These are phyloP conservation scores for Chrysemys picta DNA, from an alignment of 2,113 vertebrate genomes.

Conservation along the genomic window DNA sequence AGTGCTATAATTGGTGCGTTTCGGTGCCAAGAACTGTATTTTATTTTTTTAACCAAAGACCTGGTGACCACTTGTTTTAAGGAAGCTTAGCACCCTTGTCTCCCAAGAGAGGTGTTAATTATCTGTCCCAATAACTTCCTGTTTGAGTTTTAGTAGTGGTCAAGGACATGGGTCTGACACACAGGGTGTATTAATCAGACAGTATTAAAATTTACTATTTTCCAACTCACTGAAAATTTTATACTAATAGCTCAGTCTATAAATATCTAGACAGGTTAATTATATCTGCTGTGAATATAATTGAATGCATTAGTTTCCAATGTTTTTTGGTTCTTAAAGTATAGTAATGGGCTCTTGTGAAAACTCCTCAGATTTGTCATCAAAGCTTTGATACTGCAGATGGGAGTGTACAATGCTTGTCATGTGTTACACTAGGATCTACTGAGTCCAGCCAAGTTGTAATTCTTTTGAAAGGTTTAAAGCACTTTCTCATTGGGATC, in stretches of 20 bases:
- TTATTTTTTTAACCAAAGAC: neutral
- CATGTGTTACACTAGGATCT: neutral
- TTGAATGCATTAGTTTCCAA: neutral
- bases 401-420: fast-evolving
- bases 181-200: neutral
- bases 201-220: neutral
- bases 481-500: neutral
- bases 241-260: neutral
- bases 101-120: slow-evolving; percentile 28
- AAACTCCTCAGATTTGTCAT: neutral
- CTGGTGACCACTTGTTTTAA: neutral
- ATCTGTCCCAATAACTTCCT: slow-evolving; percentile 10
- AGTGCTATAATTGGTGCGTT: neutral
- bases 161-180: neutral
- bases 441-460: neutral
- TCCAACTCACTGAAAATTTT: neutral
- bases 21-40: neutral
- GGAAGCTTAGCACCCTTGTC: neutral
- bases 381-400: neutral
- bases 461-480: neutral
- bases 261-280: neutral
- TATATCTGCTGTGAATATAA: neutral
- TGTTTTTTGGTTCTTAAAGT: neutral
- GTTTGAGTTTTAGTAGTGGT: slow-evolving; percentile 5
- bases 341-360: neutral